These are phyloP conservation scores for Ephialtes manifestator DNA, from an alignment of 2,888 invertebrate genomes.

Conservation along the genomic window DNA sequence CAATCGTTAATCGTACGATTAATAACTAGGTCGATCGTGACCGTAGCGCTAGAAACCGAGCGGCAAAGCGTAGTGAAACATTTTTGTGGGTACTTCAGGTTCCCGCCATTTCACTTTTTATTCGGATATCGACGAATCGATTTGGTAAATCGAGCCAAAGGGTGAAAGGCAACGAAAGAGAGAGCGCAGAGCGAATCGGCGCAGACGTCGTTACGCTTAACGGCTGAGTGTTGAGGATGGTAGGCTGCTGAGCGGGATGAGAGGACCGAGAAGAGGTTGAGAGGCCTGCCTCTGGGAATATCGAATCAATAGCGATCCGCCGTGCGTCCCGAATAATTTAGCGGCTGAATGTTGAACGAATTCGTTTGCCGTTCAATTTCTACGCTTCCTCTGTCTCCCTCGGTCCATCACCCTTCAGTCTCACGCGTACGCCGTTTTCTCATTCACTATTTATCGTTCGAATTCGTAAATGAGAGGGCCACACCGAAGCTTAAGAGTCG, in stretches of 20 bases:
- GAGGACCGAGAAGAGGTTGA: constrained; percentile 49
- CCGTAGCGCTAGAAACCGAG: background rate
- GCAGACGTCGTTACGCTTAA: constrained; percentile 62
- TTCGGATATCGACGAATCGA: constrained; percentile 62
- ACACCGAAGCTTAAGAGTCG: constrained; percentile 43
- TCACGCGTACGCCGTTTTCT: constrained; percentile 46
- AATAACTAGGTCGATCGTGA: constrained; percentile 26
- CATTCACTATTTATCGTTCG: constrained; percentile 69
- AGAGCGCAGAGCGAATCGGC: constrained; percentile 20
- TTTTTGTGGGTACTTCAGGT: constrained; percentile 33
- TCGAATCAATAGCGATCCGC: constrained; percentile 73
- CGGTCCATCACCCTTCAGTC: constrained; percentile 56
- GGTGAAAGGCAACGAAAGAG: background rate
- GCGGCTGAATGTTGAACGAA: constrained; percentile 71
- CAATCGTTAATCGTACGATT: constrained; percentile 10
- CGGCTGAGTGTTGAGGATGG: constrained; percentile 56
- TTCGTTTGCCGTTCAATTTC: constrained; percentile 68
- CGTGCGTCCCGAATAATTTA: constrained; percentile 71
- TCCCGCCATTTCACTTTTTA: constrained; percentile 34
- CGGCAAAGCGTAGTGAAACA: constrained; percentile 3
- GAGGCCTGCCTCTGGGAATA: constrained; percentile 65
- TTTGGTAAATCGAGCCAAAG: constrained; percentile 49
- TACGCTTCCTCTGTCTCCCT: constrained; percentile 38
- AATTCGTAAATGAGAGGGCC: constrained; percentile 66
- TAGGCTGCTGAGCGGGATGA: constrained; percentile 20